A percentile compares a stretch with the other conserved stretches of the same genome.
phyloP scores from a whole-genome alignment of 2,888 invertebrate genomes.

The Zhengitettix transpicula region DNA sequence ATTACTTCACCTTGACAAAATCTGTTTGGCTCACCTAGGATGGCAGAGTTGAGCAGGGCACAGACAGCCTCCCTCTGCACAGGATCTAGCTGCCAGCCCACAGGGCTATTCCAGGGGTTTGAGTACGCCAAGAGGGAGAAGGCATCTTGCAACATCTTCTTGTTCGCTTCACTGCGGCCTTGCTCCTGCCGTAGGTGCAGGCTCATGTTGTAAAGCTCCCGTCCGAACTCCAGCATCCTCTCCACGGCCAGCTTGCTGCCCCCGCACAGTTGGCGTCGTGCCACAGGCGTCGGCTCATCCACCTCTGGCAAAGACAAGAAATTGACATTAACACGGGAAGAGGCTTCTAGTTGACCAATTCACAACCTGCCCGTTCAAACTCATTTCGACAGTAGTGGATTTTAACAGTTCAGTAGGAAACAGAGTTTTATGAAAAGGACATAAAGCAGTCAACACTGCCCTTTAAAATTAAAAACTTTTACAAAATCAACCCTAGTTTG shows the following conservation, averaged over 20 bases:
- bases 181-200: slow-evolving; percentile 66
- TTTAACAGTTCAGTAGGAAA: too few relatives aligned
- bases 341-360: too few relatives aligned
- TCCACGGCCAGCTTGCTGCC: slow-evolving; percentile 71
- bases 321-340: too few relatives aligned
- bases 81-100: slow-evolving; percentile 92
- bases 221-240: slow-evolving; percentile 85
- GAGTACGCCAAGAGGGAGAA: slow-evolving; percentile 95
- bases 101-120: slow-evolving; percentile 93
- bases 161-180: slow-evolving; percentile 64
- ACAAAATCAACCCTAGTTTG: too few relatives aligned
- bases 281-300: slow-evolving; percentile 24
- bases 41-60: slow-evolving; percentile 92
- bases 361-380: too few relatives aligned
- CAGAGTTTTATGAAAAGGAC: too few relatives aligned
- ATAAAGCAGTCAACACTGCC: too few relatives aligned
- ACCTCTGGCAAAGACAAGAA: slow-evolving; percentile 26
- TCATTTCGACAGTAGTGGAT: too few relatives aligned
- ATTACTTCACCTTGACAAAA: too few relatives aligned
- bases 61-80: slow-evolving; percentile 86
- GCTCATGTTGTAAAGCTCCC: slow-evolving; percentile 84
- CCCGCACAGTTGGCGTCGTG: slow-evolving; percentile 38
- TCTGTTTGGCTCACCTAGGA: slow-evolving; percentile 53
- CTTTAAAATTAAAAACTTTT: too few relatives aligned
- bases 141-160: slow-evolving; percentile 90